A percentile compares a stretch with the other conserved stretches of the same genome.
phyloP scores from a whole-genome alignment of 2,797 vertebrate genomes.

The Sebastes ruberrimus region DNA sequence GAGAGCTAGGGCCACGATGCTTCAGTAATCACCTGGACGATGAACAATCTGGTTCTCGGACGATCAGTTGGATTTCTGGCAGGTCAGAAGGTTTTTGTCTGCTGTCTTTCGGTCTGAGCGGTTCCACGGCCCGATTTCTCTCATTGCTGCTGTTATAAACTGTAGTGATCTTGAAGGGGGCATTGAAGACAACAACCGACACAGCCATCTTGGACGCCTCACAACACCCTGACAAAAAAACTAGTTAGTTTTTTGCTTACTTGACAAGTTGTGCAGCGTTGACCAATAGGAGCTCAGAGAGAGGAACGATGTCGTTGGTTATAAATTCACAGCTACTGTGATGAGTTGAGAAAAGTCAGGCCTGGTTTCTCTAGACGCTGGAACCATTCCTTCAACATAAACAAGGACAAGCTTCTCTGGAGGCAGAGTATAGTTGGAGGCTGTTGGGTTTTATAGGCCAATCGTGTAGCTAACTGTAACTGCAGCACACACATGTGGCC shows the following conservation, averaged over 20 bases:
- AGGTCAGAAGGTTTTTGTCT: neutral
- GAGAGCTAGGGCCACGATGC: neutral
- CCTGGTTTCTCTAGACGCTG: neutral
- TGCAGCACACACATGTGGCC: neutral
- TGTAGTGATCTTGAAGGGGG: too few relatives aligned
- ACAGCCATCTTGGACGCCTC: neutral
- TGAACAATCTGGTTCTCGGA: neutral
- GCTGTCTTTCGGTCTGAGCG: neutral
- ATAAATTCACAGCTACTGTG: neutral
- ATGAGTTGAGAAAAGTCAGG: neutral
- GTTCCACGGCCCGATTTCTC: neutral
- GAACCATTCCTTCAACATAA: neutral
- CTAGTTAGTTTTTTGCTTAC: neutral
- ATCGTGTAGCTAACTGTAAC: neutral
- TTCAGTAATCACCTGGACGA: neutral
- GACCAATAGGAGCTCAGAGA: neutral
- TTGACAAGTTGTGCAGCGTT: neutral
- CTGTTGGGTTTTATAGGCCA: neutral
- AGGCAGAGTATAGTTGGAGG: neutral
- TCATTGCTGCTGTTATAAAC: neutral
- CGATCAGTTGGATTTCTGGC: neutral
- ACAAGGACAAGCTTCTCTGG: slow-evolving; percentile 10
- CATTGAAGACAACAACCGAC: neutral
- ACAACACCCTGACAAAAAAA: neutral
- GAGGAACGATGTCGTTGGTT: neutral